These are phyloP conservation scores for Ceratitis capitata DNA, from an alignment of 1,140 invertebrate species.

Conservation along the genomic window DNA sequence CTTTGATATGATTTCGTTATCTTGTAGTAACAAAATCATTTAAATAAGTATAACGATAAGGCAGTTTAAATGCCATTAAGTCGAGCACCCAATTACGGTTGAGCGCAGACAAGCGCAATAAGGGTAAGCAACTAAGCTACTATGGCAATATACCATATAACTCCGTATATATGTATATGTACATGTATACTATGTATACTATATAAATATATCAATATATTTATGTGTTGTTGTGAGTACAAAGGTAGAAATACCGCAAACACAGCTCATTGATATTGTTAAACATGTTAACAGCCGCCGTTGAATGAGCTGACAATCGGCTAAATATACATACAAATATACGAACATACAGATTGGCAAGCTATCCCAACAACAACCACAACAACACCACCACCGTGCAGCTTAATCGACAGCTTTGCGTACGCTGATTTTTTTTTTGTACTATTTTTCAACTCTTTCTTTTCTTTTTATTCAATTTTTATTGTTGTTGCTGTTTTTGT, in stretches of 20 bases:
- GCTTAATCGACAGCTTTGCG: not conserved
- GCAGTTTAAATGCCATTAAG: constrained; percentile 47
- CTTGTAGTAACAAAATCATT: constrained; percentile 43
- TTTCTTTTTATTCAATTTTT: not conserved
- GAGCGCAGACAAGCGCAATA: not conserved
- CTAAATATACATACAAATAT: not conserved
- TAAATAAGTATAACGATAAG: constrained; percentile 45
- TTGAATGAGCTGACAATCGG: not conserved
- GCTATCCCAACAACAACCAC: not conserved
- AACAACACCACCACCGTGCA: not conserved
- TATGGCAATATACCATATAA: not conserved
- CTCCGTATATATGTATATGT: not conserved
- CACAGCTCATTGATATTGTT: constrained; percentile 30
- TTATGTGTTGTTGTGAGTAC: not conserved
- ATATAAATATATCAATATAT: not conserved
- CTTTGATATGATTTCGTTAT: constrained; percentile 35
- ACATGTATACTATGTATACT: not conserved
- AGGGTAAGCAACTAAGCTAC: not conserved
- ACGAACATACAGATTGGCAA: not conserved
- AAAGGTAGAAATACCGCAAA: not conserved
- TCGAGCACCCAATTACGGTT: constrained; percentile 46
- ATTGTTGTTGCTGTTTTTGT: not conserved
- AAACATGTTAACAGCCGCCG: constrained; percentile 29
- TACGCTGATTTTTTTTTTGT: not conserved
- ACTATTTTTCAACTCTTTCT: constrained; percentile 8